Evolutionary conservation across 2,797 vertebrate species (phyloP), one percentile per base, ranked within the genome.

Genomic region (Botia kubotai): DNA sequence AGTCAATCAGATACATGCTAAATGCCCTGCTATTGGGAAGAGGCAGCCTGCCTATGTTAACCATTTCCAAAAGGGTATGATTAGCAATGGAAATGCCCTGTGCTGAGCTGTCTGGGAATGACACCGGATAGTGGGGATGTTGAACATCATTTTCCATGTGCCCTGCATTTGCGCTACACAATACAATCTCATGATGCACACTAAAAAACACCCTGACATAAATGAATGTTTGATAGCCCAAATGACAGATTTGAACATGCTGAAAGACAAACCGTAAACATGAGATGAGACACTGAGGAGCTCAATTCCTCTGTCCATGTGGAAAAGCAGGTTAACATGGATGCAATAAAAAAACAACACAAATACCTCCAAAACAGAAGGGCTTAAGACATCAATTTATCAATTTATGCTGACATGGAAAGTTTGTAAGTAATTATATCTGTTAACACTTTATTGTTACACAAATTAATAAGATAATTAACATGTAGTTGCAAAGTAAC

Each of bases 21-120:
- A 92, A 91, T 87, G 88, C 79, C 72, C 72, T 83, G 3, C 19
- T 76, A 83, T 87, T 79, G 86, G 87, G 82, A 84, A 89, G 87
- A 87, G 85, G 86, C 81, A 83, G 85, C 76, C 84, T 68, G 68
- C 85, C 80, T 84, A 83, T 84, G 58, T 80, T 78, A 84, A 86
- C 85, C 79, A 73, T 29, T 81, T 86, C 53, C 84, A 87, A 86
- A 90, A 91, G 81, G 87, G 85, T 90, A 91, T 82, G 65, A 91
- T 83, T 93, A 89, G 89, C 87, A 90, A 87, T 92, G 90, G 88
- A 88, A 94, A 90, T 89, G 87, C 79, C 89, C 83, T 83, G 66
- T 88, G 88, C 80, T 62, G 81, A 39, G 76, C 86, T 52, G 82
- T 84, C 83, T 86, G 79, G 75, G 87, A 89, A 89, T 83, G 83